A percentile compares a stretch with the other conserved stretches of the same genome.
phyloP scores from a whole-genome alignment of 1,140 invertebrate species.

The Ips typographus region DNA sequence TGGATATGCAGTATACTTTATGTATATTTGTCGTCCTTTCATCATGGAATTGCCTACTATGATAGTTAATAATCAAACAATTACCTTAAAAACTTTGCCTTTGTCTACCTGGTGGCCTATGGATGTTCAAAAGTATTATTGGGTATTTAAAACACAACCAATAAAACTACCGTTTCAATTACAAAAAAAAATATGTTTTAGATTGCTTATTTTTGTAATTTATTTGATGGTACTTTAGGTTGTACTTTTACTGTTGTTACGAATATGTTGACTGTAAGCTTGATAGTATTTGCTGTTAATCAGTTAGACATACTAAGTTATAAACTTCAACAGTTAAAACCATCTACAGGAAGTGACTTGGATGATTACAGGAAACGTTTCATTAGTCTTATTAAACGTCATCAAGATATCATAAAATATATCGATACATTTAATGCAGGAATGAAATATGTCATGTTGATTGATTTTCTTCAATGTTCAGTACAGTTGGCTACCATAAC shows the following conservation, averaged over 20 bases:
- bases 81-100: constrained; percentile 18
- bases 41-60: constrained; percentile 26
- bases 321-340: constrained; percentile 13
- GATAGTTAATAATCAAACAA: constrained; percentile 17
- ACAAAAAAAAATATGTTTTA: constrained; percentile 10
- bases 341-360: neutral
- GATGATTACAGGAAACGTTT: neutral
- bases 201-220: constrained; percentile 30
- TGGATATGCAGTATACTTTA: constrained; percentile 22
- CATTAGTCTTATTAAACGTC: constrained; percentile 17
- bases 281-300: constrained; percentile 27
- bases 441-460: constrained; percentile 34
- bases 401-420: constrained; percentile 31
- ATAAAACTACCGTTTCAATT: too few relatives aligned
- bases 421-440: constrained; percentile 27
- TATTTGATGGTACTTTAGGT: constrained; percentile 27
- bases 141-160: constrained; percentile 8
- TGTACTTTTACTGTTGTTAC: constrained; percentile 23
- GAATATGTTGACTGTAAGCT: constrained; percentile 29
- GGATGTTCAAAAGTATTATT: constrained; percentile 28
- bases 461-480: constrained; percentile 33
- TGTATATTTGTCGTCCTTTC: constrained; percentile 31
- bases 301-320: constrained; percentile 23
- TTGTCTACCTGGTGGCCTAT: constrained; percentile 34
- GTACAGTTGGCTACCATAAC: constrained; percentile 27